Evolutionary conservation across 2,113 vertebrate genomes (phyloP).

Genomic region (Glaucidium brasilianum): DNA sequence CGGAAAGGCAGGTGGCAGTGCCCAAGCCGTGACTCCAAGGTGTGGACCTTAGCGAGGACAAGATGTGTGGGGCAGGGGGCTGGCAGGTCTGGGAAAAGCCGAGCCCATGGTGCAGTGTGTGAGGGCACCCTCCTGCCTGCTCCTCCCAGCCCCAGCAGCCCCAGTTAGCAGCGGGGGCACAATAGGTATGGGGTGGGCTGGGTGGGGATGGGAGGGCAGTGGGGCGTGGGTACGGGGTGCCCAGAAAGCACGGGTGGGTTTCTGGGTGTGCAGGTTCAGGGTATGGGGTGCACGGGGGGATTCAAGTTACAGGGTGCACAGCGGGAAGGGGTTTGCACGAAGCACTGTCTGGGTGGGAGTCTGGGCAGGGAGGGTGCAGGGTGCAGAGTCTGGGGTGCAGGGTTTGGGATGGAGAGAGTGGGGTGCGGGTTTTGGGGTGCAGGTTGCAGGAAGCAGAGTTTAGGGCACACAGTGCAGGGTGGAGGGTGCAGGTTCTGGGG

Average conservation of each 20-base stretch:
- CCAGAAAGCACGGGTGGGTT: neutral
- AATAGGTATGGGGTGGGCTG: too few relatives aligned
- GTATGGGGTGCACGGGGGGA: too few relatives aligned
- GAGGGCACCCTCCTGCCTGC: neutral
- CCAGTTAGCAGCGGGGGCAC: neutral
- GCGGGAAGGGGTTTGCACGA: neutral
- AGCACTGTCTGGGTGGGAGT: too few relatives aligned
- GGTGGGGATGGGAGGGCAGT: neutral
- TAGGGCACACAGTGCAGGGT: neutral
- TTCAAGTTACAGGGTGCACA: neutral
- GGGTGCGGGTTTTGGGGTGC: too few relatives aligned
- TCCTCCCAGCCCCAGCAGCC: neutral
- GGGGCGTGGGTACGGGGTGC: accelerated
- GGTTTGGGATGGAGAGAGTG: too few relatives aligned
- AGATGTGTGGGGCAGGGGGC: neutral
- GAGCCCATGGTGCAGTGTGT: too few relatives aligned
- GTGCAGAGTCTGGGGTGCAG: neutral
- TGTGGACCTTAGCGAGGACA: neutral
- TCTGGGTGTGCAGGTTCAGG: neutral
- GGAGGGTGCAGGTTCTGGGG: too few relatives aligned
- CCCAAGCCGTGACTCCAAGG: neutral
- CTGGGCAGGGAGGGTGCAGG: neutral
- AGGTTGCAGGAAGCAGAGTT: neutral
- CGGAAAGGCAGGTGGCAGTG: neutral
- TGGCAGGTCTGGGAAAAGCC: neutral